Base-by-base conservation (phyloP, 2,797 vertebrate species). In the Eupleurogrammus muticus region DNA sequence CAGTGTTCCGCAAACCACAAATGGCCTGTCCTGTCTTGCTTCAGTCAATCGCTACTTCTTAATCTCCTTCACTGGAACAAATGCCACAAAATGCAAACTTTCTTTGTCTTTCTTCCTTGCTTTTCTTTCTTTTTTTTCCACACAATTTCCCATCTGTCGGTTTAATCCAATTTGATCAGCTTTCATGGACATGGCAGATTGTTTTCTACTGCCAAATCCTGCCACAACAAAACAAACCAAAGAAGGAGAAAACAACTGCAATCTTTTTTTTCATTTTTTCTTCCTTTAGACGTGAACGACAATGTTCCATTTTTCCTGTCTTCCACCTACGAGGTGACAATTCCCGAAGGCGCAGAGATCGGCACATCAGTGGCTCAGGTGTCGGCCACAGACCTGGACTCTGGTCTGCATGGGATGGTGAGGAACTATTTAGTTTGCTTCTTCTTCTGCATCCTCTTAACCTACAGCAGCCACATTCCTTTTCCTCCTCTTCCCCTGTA, bases 231-330 rank as follows among this genome's bases (percentile, higher is more conserved):
- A 42, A 60, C 36, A 19, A 10, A 4, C n/a, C n/a, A 51, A 56
- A 23, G 24, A 68, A 61, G 38, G 7, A 42, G 58, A 51, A 63
- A 13, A 19, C 19, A 42, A 20, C 1, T 1, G 2, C 9, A 20
- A 23, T 11, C 3, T 16, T 34, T 35, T 36, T 14, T 60, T 50
- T 32, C 21, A 46, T 1, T 61, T 19, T 42, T 12, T 36, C 35
- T 36, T 36, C 13, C 5, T 40, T 16, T 42, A 97, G 96, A 97
- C 66, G 95, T 97, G 50, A 97, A 97, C 75, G 96, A 97, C 87
- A 97, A 97, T 2, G 95, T 97, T 50, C 96, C 96, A 1, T 97
- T 97, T 92, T 97, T 97, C 78, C 54, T 95, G 83, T 96, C 96
- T 5, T 95, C 95, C 74, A 95, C 93, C 44, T 97, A 97, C 1